Evolutionary conservation across 2,113 vertebrate genomes (phyloP), one percentile per base, ranked within the genome.

Genomic region (Corythaeola cristata): DNA sequence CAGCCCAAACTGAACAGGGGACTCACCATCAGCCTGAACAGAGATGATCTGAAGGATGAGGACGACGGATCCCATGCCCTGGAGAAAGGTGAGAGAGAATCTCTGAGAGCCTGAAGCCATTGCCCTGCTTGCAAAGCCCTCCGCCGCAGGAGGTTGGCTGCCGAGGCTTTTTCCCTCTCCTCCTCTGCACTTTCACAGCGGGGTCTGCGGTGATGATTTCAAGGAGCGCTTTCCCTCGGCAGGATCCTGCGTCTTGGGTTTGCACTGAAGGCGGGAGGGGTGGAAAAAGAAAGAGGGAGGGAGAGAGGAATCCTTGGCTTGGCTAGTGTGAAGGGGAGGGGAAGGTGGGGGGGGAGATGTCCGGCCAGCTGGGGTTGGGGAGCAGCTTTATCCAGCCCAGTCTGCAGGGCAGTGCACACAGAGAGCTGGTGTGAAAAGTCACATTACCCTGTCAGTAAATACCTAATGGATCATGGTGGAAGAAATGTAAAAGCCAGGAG

Each of bases 381-480:
- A 97, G 98, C 97, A 97, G 97, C 96, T 98, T 96, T 98, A 97
- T 97, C 97, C 97, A 96, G 97, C 92, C 98, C 97, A 89, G 96
- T 96, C 97, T 97, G 91, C 97, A 94, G 96, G 97, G 97, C 96
- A 98, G 91, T 80, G 93, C 97, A 97, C 85, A 88, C 98, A 91
- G 93, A 98, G 97, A 95, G 76, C 88, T 79, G 81, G 98, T 98
- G 99, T 96, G 98, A 99, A 98, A 99, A 99, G 96, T 98, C 96
- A 81, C 98, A 97, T 79, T 86, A 71, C 69, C 73, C 93, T 93
- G 98, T 97, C n/a, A 82, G 98, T 98, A 98, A 98, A 98, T 90
- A 97, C 98, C 98, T 97, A 97, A 98, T 93, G 97, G 93, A 95
- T 94, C 95, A 91, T 85, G 84, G 90, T 93, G 90, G 91, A 80